A percentile compares a stretch with the other conserved stretches of the same genome.
phyloP scores from a whole-genome alignment of 2,113 vertebrate genomes.

The Nothobranchius furzeri region DNA sequence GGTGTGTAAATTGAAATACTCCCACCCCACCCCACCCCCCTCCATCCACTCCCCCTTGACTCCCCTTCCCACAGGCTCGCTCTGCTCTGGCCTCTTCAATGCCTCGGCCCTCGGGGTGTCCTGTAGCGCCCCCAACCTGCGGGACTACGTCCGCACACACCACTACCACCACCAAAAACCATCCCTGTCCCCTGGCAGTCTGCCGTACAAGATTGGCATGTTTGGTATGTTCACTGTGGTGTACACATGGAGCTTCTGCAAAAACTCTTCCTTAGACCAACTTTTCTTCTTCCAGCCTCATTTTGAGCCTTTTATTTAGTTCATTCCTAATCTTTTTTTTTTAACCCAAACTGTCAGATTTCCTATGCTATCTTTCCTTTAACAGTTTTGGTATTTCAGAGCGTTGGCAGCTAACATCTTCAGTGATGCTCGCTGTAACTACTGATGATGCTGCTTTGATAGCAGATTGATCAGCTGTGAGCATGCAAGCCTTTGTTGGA shows the following conservation, averaged over 20 bases:
- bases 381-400: neutral
- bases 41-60: neutral
- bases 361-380: too few relatives aligned
- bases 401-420: too few relatives aligned
- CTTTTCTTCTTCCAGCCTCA: neutral
- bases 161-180: conserved; percentile 86
- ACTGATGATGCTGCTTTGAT: too few relatives aligned
- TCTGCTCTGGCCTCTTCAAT: conserved; percentile 96
- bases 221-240: conserved; percentile 84
- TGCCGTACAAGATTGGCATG: conserved; percentile 85
- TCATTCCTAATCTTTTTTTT: neutral
- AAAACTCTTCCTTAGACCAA: neutral
- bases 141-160: conserved; percentile 92
- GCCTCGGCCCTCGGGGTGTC: conserved; percentile 94
- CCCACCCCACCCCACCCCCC: conserved; percentile 19
- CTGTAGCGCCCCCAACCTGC: conserved; percentile 96
- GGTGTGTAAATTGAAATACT: conserved; percentile 72
- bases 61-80: conserved; percentile 85
- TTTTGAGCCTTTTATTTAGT: neutral
- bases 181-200: conserved; percentile 85
- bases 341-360: neutral
- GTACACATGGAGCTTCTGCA: conserved; percentile 3
- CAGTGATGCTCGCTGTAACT: too few relatives aligned
- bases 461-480: too few relatives aligned
- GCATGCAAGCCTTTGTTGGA: too few relatives aligned